Evolutionary conservation across 2,113 vertebrate genomes (phyloP), one percentile per base, ranked within the genome.

Genomic region (Mormyrus lacerda): DNA sequence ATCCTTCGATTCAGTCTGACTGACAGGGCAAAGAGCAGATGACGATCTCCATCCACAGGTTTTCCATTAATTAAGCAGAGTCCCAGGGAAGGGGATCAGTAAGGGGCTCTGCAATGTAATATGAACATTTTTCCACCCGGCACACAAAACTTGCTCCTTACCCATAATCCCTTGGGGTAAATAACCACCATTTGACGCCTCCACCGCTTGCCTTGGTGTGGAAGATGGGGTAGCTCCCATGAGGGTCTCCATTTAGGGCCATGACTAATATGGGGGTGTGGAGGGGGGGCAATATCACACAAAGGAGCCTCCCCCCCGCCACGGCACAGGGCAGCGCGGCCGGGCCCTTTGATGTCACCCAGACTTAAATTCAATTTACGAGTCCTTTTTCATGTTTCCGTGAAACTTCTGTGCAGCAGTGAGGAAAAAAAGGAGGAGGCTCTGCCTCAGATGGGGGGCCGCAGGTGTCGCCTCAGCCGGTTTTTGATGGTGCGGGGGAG

Each of bases 341-440:
- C 3, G 2, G 85, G 86, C 24, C 61, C 86, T 94, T 92, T 93
- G 73, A 92, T 95, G 93, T 93, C 92, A 93, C 86, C 90, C 90
- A 90, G 91, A 93, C 88, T 93, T 90, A 91, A 82, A 95, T 92
- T 95, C 94, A 94, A 92, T 94, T 94, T 91, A 89, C 90, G 55
- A 93, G 93, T 93, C 94, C 93, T 93, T 91, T 95, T 96, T 95
- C 93, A 94, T 92, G 93, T 93, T 87, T 69, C 87, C 91, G 90
- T 93, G 87, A 91, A 90, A 91, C 92, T 94, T 76, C 45, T 85
- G 89, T 89, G 88, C 47, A 89, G 5, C 85, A 90, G 90, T 79
- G 53, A 13, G 55, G 89, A 91, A 86, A 42, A 48, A 51, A 27
- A 35, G 48, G n/a, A 85, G n/a, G 84, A 27, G n/a, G 84, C 2